These are phyloP conservation scores for Drosophila simulans DNA, from an alignment of 1,140 invertebrate genomes.

Conservation along the genomic window DNA sequence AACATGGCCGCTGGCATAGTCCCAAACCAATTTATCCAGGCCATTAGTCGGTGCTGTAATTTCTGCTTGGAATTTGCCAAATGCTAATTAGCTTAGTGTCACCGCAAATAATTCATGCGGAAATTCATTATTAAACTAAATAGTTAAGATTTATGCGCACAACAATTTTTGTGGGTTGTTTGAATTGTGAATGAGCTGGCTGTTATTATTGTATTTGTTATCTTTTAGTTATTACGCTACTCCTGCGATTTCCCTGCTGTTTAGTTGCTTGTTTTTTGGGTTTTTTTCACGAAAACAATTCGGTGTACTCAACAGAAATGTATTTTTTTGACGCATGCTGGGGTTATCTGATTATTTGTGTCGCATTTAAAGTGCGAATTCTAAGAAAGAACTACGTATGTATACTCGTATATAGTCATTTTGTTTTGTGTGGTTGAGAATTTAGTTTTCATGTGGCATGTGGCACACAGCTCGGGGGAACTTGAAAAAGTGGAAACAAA, in stretches of 20 bases:
- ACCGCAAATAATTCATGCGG: conserved; percentile 23
- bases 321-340: background rate
- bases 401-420: background rate
- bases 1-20: conserved; percentile 1
- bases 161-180: conserved; percentile 8
- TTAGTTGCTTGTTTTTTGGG: background rate
- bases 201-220: conserved; percentile 11
- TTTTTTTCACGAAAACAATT: conserved; percentile 5
- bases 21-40: conserved; percentile 9
- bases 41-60: conserved; percentile 21
- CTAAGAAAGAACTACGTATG: background rate
- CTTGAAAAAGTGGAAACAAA: conserved; percentile 20
- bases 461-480: conserved; percentile 10
- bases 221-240: background rate
- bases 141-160: conserved; percentile 16
- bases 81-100: conserved; percentile 22
- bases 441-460: conserved; percentile 31
- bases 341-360: background rate
- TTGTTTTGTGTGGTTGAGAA: conserved; percentile 17
- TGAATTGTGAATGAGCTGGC: background rate
- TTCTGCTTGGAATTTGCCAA: conserved; percentile 12
- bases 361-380: background rate
- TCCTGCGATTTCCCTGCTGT: background rate
- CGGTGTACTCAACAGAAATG: background rate
- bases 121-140: conserved; percentile 35